Conservation (phyloP, 2,797 vertebrate genomes). For the Leucoraja ocellata region DNA sequence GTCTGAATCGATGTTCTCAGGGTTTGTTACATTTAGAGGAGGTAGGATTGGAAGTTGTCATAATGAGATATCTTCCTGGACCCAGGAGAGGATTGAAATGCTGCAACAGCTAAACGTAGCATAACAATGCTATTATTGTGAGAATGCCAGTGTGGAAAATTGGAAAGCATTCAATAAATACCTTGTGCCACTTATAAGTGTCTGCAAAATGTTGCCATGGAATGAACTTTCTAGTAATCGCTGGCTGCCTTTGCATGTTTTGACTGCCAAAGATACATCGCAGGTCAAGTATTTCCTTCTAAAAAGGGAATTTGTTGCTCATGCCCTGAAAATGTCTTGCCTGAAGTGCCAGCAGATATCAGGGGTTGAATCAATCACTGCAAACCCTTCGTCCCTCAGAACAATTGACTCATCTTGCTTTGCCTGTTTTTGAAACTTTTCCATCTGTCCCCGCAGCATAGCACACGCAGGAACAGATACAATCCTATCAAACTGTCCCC, state of each 20-base stretch:
- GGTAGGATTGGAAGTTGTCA: not conserved
- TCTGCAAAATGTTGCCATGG: not conserved
- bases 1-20: not conserved
- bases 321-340: not conserved
- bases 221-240: constrained; percentile 6
- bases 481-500: too few species aligned
- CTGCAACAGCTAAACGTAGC: not conserved
- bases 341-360: not conserved
- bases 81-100: not conserved
- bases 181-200: not conserved
- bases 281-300: not conserved
- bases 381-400: not conserved
- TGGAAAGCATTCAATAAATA: constrained; percentile 9
- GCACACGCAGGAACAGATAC: not conserved
- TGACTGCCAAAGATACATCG: not conserved
- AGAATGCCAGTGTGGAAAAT: not conserved
- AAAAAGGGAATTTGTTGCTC: not conserved
- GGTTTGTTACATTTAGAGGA: not conserved
- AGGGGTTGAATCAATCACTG: not conserved
- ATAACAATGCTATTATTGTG: constrained; percentile 15
- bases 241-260: constrained; percentile 4
- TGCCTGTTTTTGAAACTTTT: not conserved
- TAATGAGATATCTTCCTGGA: not conserved
- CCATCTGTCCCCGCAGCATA: not conserved
- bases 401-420: not conserved